Evolutionary conservation across 2,888 invertebrate species (phyloP).

Genomic region (Parapristionchus giblindavisi): DNA sequence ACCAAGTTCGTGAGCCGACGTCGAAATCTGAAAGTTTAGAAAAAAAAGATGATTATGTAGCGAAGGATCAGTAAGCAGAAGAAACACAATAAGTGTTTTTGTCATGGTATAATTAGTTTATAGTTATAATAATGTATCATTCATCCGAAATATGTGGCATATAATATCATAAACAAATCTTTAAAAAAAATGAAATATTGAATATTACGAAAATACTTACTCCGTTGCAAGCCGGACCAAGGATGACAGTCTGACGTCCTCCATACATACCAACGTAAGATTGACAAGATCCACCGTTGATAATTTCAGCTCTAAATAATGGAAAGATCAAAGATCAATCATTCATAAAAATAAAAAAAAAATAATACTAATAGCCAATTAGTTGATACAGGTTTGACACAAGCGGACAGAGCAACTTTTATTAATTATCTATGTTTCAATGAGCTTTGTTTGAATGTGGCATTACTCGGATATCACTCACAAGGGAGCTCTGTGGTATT

Average conservation of each 20-base stretch:
- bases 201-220: conserved; percentile 14
- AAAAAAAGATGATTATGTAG: background rate
- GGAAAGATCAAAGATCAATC: too few relatives aligned
- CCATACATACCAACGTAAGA: conserved; percentile 33
- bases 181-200: too few relatives aligned
- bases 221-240: conserved; percentile 35
- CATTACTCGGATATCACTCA: too few relatives aligned
- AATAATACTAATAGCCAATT: background rate
- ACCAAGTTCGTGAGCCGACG: conserved; percentile 33
- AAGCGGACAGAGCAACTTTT: too few relatives aligned
- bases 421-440: too few relatives aligned
- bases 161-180: too few relatives aligned
- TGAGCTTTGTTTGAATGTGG: too few relatives aligned
- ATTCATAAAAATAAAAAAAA: background rate
- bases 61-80: background rate
- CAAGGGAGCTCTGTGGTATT: too few relatives aligned
- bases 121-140: background rate
- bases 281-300: conserved; percentile 28
- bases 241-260: conserved; percentile 32
- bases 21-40: conserved; percentile 9
- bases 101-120: background rate
- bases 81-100: background rate
- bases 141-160: too few relatives aligned
- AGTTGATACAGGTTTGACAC: too few relatives aligned
- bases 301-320: conserved; percentile 26